Evolutionary conservation across 2,113 vertebrate genomes (phyloP).

Genomic region (Notarius quadriscutis): DNA sequence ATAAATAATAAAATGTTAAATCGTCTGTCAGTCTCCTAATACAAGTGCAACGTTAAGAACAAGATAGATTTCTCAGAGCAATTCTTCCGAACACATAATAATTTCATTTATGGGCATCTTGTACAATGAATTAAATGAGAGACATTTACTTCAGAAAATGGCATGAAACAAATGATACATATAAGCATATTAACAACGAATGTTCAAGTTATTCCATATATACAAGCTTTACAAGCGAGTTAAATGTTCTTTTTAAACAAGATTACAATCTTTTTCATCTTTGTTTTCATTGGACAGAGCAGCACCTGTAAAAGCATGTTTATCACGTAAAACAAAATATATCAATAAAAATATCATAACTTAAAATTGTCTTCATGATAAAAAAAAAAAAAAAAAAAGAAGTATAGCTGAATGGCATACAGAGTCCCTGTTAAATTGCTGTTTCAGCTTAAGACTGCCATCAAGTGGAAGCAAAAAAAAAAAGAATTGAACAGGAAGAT

Average conservation of each 20-base stretch:
- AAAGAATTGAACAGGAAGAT: background rate
- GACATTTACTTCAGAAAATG: background rate
- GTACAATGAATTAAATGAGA: background rate
- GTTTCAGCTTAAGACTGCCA: slow-evolving; percentile 14
- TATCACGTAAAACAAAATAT: background rate
- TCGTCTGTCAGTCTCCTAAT: background rate
- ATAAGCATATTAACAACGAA: background rate
- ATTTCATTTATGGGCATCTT: background rate
- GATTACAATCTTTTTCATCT: background rate
- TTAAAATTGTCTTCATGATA: background rate
- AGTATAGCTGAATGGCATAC: background rate
- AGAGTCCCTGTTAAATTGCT: background rate
- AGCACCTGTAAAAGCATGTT: slow-evolving; percentile 16
- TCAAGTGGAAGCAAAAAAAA: background rate
- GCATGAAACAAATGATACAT: background rate
- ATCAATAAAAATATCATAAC: background rate
- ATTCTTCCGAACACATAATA: background rate
- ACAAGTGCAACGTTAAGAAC: slow-evolving; percentile 5
- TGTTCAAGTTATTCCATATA: background rate
- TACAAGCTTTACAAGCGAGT: background rate
- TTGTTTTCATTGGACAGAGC: background rate
- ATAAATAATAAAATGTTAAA: slow-evolving; percentile 17
- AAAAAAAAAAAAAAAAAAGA: background rate
- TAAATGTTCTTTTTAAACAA: background rate
- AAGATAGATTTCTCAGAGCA: background rate